Percentiles rank a stretch among this genome's conserved stretches.
phyloP scores from a whole-genome alignment of 2,113 vertebrate species.

The Irena cyanogastra region DNA sequence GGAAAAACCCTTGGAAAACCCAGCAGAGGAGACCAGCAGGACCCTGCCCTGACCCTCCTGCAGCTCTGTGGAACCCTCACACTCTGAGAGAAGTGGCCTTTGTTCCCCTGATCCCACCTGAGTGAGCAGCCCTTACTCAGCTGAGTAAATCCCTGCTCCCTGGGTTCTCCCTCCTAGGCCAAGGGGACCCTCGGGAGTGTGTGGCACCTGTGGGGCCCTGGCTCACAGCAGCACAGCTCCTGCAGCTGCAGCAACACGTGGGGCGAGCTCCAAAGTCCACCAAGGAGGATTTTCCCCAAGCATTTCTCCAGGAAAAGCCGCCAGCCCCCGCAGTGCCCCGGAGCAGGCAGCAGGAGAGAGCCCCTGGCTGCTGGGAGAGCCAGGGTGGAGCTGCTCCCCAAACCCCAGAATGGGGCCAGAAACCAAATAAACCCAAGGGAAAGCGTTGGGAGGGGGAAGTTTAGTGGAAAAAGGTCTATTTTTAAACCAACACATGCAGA shows the following conservation, averaged over 20 bases:
- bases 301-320: neutral
- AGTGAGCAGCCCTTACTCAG: neutral
- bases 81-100: neutral
- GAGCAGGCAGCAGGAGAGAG: neutral
- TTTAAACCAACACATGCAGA: neutral
- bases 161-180: neutral
- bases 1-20: neutral
- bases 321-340: accelerated
- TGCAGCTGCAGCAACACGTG: neutral
- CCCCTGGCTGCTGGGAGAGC: neutral
- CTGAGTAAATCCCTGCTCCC: neutral
- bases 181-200: accelerated
- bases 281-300: neutral
- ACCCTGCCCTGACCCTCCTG: neutral
- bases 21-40: neutral
- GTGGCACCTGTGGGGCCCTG: neutral
- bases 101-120: neutral
- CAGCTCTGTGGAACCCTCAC: neutral
- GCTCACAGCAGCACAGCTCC: neutral
- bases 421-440: neutral
- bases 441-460: neutral
- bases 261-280: neutral
- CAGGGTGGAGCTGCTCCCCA: neutral
- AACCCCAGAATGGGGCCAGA: neutral
- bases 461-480: neutral